phyloP scores from a whole-genome alignment of 1,140 invertebrate genomes.

The Neelides sp. region DNA sequence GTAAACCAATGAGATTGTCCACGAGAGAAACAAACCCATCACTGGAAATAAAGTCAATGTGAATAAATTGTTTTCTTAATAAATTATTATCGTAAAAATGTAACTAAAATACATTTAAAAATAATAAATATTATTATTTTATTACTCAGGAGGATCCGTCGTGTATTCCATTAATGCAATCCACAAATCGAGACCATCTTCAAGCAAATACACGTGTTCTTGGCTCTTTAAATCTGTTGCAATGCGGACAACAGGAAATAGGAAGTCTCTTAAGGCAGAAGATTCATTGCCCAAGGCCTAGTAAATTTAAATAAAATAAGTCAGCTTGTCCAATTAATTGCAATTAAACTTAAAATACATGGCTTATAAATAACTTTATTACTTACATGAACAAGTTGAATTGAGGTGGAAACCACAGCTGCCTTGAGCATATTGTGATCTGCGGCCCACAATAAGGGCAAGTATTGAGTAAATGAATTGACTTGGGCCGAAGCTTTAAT shows the following conservation, averaged over 20 bases:
- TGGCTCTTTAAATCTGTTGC: conserved; percentile 25
- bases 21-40: conserved; percentile 22
- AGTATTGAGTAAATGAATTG: conserved; percentile 57
- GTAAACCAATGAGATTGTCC: conserved; percentile 25
- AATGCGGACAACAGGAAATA: conserved; percentile 55
- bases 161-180: conserved; percentile 65
- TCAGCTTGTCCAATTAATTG: background rate
- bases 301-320: conserved; percentile 29
- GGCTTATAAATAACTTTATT: conserved; percentile 22
- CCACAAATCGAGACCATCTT: conserved; percentile 87
- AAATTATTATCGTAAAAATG: conserved; percentile 6
- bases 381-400: conserved; percentile 59
- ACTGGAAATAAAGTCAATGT: conserved; percentile 21
- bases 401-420: conserved; percentile 74
- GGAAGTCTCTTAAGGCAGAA: conserved; percentile 46
- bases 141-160: conserved; percentile 35
- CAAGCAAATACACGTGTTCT: conserved; percentile 37
- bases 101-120: conserved; percentile 4
- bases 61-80: too few species aligned
- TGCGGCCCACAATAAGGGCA: conserved; percentile 76
- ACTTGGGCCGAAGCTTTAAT: conserved; percentile 54
- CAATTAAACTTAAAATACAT: background rate
- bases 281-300: conserved; percentile 48
- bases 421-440: conserved; percentile 82
- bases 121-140: conserved; percentile 8